These are phyloP conservation scores for Cardiocondyla obscurior DNA, from an alignment of 1,140 invertebrate species.

Conservation along the genomic window DNA sequence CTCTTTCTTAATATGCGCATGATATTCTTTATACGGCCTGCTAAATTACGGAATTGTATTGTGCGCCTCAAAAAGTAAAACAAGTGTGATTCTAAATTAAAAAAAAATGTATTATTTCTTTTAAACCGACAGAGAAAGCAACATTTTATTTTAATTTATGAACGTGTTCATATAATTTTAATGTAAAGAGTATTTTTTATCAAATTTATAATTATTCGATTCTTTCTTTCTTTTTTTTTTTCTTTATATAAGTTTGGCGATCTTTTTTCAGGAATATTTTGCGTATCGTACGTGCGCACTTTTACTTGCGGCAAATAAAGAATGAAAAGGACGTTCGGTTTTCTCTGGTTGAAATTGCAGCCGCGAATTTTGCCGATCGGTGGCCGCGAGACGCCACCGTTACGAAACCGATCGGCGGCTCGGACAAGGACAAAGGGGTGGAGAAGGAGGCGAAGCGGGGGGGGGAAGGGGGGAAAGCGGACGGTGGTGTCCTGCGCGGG, in stretches of 20 bases:
- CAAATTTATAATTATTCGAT: neutral
- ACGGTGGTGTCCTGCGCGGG: slow-evolving; percentile 62
- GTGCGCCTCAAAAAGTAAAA: neutral
- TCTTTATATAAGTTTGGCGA: neutral
- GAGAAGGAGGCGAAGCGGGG: slow-evolving; percentile 19
- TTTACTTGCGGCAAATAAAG: slow-evolving; percentile 4
- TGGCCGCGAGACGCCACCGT: slow-evolving; percentile 26
- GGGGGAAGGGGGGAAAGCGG: too few relatives aligned
- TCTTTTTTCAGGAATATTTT: neutral
- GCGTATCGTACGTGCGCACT: neutral
- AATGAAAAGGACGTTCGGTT: neutral
- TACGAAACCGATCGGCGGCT: slow-evolving; percentile 59
- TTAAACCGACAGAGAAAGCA: neutral
- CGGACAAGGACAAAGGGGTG: slow-evolving; percentile 8
- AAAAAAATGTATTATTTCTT: neutral
- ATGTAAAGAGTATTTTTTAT: neutral
- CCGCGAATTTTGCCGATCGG: slow-evolving; percentile 35
- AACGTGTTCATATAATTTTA: neutral
- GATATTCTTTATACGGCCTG: neutral
- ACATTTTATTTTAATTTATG: neutral
- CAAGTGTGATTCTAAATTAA: neutral
- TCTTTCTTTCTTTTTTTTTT: neutral
- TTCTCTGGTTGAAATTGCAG: neutral
- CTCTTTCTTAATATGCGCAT: neutral
- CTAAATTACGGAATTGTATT: neutral